phyloP scores from a whole-genome alignment of 2,113 vertebrate species.

The Lichenostomus cassidix region DNA sequence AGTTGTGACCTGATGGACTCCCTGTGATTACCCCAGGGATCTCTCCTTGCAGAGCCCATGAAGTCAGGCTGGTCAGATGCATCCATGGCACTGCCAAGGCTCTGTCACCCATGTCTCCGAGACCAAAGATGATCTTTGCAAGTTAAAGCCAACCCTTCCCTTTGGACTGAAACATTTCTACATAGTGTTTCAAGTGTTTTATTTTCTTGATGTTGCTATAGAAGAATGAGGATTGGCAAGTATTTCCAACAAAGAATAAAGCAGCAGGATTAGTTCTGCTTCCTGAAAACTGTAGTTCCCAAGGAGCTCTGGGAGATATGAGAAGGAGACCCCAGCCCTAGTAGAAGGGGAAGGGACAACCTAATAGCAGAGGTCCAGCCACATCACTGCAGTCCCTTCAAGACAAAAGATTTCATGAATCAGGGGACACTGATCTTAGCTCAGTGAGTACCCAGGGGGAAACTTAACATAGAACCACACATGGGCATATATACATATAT shows the following conservation, averaged over 20 bases:
- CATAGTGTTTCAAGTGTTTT: neutral
- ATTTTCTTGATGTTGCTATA: neutral
- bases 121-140: neutral
- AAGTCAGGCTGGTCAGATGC: neutral
- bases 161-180: neutral
- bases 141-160: neutral
- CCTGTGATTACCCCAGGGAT: neutral
- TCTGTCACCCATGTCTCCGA: neutral
- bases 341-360: neutral
- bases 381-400: neutral
- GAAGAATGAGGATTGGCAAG: neutral
- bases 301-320: neutral
- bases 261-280: neutral
- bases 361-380: neutral
- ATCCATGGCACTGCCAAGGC: neutral
- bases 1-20: neutral
- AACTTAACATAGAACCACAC: neutral
- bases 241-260: neutral
- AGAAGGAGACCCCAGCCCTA: neutral
- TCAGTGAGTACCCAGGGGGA: neutral
- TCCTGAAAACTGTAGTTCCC: neutral
- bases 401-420: neutral
- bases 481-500: fast-evolving
- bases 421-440: neutral
- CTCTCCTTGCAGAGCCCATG: neutral